phyloP scores from a whole-genome alignment of 1,140 invertebrate species.

The Monomorium pharaonis region DNA sequence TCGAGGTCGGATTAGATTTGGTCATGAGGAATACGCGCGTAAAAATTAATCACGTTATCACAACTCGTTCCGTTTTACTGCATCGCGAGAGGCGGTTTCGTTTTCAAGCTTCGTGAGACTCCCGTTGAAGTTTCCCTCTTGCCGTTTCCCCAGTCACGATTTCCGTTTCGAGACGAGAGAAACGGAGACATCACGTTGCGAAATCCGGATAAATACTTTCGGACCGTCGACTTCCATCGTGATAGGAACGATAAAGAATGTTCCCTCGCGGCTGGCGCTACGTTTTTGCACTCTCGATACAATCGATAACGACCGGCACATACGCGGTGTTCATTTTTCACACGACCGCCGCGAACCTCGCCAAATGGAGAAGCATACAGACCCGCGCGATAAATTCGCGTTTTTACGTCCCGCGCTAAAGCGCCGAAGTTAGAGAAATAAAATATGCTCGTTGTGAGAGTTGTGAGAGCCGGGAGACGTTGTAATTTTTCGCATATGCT shows the following conservation, averaged over 20 bases:
- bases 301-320: conserved; percentile 21
- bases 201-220: conserved; percentile 36
- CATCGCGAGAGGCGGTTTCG: not conserved
- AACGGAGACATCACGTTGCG: conserved; percentile 27
- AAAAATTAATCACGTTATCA: conserved; percentile 22
- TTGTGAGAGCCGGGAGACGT: not conserved
- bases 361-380: not conserved
- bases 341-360: not conserved
- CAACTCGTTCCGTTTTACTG: conserved; percentile 9
- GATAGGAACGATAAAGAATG: conserved; percentile 57
- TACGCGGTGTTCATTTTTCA: conserved; percentile 32
- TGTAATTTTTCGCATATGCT: conserved; percentile 52
- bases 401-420: not conserved
- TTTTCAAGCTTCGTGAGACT: not conserved
- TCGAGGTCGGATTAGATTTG: not conserved
- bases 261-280: not conserved
- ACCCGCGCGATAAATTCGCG: not conserved
- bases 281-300: not conserved
- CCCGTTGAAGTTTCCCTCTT: not conserved
- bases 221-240: not conserved
- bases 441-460: conserved; percentile 22
- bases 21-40: not conserved
- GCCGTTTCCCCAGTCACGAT: conserved; percentile 20
- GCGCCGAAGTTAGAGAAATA: conserved; percentile 36
- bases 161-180: not conserved